phyloP scores from a whole-genome alignment of 2,113 vertebrate species.

The Micronycteris hirsuta region DNA sequence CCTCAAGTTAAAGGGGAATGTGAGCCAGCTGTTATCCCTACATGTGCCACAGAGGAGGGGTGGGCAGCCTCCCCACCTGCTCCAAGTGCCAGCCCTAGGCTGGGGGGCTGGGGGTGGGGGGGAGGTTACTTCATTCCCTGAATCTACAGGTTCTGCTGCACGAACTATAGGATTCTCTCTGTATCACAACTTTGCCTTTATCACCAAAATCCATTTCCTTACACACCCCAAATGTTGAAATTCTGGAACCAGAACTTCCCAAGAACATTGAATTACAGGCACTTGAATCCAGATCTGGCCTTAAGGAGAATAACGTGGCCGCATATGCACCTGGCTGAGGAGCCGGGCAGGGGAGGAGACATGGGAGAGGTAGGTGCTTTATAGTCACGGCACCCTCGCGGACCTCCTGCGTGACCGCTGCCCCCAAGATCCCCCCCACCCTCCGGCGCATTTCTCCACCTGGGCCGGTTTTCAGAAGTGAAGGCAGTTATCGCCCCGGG shows the following conservation, averaged over 20 bases:
- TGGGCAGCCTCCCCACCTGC: not conserved
- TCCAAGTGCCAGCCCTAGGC: not conserved
- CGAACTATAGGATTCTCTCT: not conserved
- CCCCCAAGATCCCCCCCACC: accelerated
- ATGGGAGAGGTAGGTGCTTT: not conserved
- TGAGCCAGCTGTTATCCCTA: not conserved
- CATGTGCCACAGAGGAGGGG: not conserved
- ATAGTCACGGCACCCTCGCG: accelerated
- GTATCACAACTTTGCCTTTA: not conserved
- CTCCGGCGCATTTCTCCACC: accelerated
- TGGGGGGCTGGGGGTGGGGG: not conserved
- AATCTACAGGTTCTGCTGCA: not conserved
- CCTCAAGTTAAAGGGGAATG: not conserved
- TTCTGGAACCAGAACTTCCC: not conserved
- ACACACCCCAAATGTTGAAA: not conserved
- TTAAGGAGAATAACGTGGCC: accelerated
- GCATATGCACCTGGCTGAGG: accelerated
- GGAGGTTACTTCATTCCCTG: not conserved
- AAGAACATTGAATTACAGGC: not conserved
- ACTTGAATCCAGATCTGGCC: not conserved
- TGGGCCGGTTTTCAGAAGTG: not conserved
- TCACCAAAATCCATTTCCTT: not conserved
- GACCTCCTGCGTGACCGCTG: not conserved
- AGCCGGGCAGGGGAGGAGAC: too few relatives aligned
- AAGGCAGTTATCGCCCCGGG: not conserved